Evolutionary conservation across 2,113 vertebrate species (phyloP).

Genomic region (Dendrocopos noguchii): DNA sequence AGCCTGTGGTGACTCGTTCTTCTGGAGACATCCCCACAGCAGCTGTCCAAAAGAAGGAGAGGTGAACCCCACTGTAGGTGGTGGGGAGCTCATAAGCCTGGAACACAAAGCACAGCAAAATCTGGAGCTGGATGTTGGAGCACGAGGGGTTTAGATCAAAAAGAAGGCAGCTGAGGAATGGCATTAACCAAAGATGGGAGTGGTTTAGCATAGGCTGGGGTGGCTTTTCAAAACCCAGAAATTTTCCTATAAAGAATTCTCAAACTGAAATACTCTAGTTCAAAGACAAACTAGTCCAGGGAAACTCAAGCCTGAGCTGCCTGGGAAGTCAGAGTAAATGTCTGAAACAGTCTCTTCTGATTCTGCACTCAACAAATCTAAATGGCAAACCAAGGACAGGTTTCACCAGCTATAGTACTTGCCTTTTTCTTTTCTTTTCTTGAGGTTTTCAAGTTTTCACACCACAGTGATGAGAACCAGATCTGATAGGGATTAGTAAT

Average conservation of each 20-base stretch:
- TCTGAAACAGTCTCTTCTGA: background rate
- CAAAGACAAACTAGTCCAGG: constrained; percentile 19
- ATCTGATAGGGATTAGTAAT: constrained; percentile 43
- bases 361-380: background rate
- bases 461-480: constrained; percentile 28
- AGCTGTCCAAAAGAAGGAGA: background rate
- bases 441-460: background rate
- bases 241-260: constrained; percentile 39
- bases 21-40: background rate
- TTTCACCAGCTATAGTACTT: constrained; percentile 29
- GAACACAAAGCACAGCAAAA: background rate
- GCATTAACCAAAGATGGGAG: background rate
- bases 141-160: background rate
- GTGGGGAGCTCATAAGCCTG: background rate
- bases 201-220: background rate
- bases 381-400: constrained; percentile 36
- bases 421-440: background rate
- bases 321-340: constrained; percentile 9
- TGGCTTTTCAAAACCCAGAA: constrained; percentile 22
- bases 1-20: background rate
- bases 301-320: background rate
- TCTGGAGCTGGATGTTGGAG: background rate
- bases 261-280: constrained; percentile 20
- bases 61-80: background rate
- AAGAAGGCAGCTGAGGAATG: background rate